phyloP scores from a whole-genome alignment of 2,888 invertebrate species.

The Catocala nupta region DNA sequence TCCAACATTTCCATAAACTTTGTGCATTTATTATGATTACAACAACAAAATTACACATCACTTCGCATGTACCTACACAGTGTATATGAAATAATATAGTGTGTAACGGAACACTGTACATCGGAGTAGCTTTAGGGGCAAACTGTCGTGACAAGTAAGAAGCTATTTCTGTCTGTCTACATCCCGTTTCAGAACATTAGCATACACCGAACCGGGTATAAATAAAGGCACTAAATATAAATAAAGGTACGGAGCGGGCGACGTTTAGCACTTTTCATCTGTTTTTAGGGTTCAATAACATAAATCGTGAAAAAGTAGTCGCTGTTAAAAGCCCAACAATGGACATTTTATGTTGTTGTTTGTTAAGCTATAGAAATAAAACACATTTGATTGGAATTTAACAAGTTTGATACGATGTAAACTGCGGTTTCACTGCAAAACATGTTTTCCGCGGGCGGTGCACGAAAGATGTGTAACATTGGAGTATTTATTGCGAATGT shows the following conservation, averaged over 20 bases:
- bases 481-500: conserved; percentile 42
- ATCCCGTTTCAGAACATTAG: conserved; percentile 64
- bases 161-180: conserved; percentile 64
- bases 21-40: conserved; percentile 42
- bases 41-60: conserved; percentile 26
- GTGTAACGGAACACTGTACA: conserved; percentile 36
- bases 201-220: conserved; percentile 56
- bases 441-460: conserved; percentile 20
- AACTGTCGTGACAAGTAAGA: conserved; percentile 64
- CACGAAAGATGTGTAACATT: conserved; percentile 31
- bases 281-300: conserved; percentile 53
- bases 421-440: conserved; percentile 20
- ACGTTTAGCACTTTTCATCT: conserved; percentile 51
- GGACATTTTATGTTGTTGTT: conserved; percentile 37
- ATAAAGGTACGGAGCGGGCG: conserved; percentile 46
- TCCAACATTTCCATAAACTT: conserved; percentile 35
- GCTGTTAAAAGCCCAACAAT: conserved; percentile 34
- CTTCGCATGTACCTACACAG: conserved; percentile 12
- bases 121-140: conserved; percentile 56
- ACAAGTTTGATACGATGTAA: conserved; percentile 26
- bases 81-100: conserved; percentile 25
- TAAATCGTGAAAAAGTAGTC: conserved; percentile 45
- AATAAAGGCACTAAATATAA: conserved; percentile 59
- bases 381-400: conserved; percentile 35
- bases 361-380: conserved; percentile 37